These are phyloP conservation scores for Pachymerium ferrugineum DNA, from an alignment of 2,888 invertebrate genomes.

Conservation along the genomic window DNA sequence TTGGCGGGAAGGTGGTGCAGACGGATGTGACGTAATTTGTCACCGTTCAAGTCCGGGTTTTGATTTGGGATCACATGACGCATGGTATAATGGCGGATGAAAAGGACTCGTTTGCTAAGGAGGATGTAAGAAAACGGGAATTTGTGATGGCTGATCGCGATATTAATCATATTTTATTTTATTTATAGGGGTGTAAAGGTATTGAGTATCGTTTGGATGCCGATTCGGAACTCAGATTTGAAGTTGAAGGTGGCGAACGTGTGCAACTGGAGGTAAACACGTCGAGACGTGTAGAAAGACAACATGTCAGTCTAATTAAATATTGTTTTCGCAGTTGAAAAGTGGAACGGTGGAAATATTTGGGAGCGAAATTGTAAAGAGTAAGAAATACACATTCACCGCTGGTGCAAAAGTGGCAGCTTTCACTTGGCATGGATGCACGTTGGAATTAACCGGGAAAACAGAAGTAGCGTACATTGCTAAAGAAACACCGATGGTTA, in stretches of 20 bases:
- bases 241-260: slow-evolving; percentile 82
- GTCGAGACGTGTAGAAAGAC: neutral
- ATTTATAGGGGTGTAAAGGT: slow-evolving; percentile 29
- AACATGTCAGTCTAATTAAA: neutral
- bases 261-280: slow-evolving; percentile 63
- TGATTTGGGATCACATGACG: too few relatives aligned
- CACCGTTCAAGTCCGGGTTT: too few relatives aligned
- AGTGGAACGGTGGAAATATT: slow-evolving; percentile 92
- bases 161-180: neutral
- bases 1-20: neutral
- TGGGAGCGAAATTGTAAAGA: slow-evolving; percentile 90
- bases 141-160: too few relatives aligned
- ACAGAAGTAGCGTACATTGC: slow-evolving; percentile 92
- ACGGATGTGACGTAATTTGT: neutral
- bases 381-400: slow-evolving; percentile 81
- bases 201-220: slow-evolving; percentile 74
- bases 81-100: slow-evolving; percentile 25
- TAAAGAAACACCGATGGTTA: slow-evolving; percentile 93
- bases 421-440: slow-evolving; percentile 93
- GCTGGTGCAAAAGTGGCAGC: slow-evolving; percentile 91
- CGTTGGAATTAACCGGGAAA: slow-evolving; percentile 69
- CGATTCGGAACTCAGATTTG: slow-evolving; percentile 88
- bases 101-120: neutral
- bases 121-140: neutral
- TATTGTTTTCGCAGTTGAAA: slow-evolving; percentile 62